A percentile compares a stretch with the other conserved stretches of the same genome.
These are phyloP conservation scores for Podarcis lilfordi DNA, from an alignment of 2,797 vertebrate genomes.

Conservation along the genomic window DNA sequence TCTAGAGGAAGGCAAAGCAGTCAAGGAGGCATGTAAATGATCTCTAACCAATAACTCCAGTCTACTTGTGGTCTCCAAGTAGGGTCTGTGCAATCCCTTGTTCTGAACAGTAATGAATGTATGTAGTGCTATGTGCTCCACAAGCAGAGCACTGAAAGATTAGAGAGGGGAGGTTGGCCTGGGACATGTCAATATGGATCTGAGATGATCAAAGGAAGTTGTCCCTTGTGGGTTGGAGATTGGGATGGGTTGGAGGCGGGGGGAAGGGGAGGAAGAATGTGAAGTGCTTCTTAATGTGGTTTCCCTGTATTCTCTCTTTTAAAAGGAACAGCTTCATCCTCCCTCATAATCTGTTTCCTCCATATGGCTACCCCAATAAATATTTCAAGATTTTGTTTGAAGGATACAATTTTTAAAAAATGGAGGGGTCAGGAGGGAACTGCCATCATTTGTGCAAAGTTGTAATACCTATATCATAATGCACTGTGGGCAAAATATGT, in stretches of 20 bases:
- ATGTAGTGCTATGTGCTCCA: slow-evolving; percentile 63
- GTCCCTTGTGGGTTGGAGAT: slow-evolving; percentile 68
- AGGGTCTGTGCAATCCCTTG: slow-evolving; percentile 56
- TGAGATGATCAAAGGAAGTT: slow-evolving; percentile 71
- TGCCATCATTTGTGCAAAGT: not conserved
- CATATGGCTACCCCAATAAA: slow-evolving; percentile 56
- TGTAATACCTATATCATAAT: no score
- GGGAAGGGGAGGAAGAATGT: slow-evolving; percentile 62
- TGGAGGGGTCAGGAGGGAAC: slow-evolving; percentile 40
- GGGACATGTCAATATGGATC: slow-evolving; percentile 75
- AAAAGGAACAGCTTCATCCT: slow-evolving; percentile 67
- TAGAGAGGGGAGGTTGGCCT: slow-evolving; percentile 72
- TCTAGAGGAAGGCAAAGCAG: slow-evolving; percentile 55
- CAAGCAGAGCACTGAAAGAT: slow-evolving; percentile 67
- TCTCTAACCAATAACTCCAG: slow-evolving; percentile 67
- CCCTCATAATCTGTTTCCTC: slow-evolving; percentile 65
- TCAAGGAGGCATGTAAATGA: slow-evolving; percentile 68
- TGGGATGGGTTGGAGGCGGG: slow-evolving; percentile 69
- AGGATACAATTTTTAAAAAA: slow-evolving; percentile 26
- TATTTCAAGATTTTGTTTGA: slow-evolving; percentile 64
- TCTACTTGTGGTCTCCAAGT: slow-evolving; percentile 63
- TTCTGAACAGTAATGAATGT: slow-evolving; percentile 59
- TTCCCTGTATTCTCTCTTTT: slow-evolving; percentile 65
- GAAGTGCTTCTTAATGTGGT: slow-evolving; percentile 74
- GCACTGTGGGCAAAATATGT: not conserved